Evolutionary conservation across 2,888 invertebrate genomes (phyloP).

Genomic region (Dryobotodes eremita): DNA sequence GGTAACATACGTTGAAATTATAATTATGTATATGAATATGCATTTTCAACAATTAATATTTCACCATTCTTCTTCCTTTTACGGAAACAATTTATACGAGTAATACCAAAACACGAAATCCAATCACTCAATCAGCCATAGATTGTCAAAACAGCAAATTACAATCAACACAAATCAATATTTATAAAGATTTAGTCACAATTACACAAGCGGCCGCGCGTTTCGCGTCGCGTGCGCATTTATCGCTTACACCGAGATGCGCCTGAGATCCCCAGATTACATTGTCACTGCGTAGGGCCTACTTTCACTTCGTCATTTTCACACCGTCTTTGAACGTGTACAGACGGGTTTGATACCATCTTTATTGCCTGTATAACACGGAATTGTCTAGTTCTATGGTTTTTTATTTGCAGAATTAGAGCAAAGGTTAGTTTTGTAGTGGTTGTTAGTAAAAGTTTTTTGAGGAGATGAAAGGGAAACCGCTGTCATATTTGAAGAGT

Average conservation of each 20-base stretch:
- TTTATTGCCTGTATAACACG: constrained; percentile 62
- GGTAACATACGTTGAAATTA: background rate
- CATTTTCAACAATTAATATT: background rate
- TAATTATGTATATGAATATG: constrained; percentile 1
- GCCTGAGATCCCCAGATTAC: constrained; percentile 76
- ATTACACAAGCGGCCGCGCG: constrained; percentile 70
- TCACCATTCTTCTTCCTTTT: background rate
- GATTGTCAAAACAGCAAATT: constrained; percentile 16
- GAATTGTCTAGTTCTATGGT: constrained; percentile 50
- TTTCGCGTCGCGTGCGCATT: constrained; percentile 67
- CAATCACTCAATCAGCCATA: background rate
- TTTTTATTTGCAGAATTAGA: constrained; percentile 57
- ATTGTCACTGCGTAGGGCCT: constrained; percentile 76
- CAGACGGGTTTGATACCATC: constrained; percentile 57
- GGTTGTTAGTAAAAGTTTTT: constrained; percentile 30
- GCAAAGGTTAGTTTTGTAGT: constrained; percentile 53
- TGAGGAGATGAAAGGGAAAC: constrained; percentile 31
- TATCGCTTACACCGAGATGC: constrained; percentile 65
- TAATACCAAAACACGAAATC: background rate
- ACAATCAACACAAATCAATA: constrained; percentile 53
- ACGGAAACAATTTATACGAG: background rate
- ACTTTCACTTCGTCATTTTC: constrained; percentile 76
- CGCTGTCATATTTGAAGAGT: background rate
- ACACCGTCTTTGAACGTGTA: constrained; percentile 62
- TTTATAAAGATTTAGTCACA: constrained; percentile 57